Evolutionary conservation across 1,140 invertebrate species (phyloP), one percentile per base, ranked within the genome.

Genomic region (Diploscapter pachys): DNA sequence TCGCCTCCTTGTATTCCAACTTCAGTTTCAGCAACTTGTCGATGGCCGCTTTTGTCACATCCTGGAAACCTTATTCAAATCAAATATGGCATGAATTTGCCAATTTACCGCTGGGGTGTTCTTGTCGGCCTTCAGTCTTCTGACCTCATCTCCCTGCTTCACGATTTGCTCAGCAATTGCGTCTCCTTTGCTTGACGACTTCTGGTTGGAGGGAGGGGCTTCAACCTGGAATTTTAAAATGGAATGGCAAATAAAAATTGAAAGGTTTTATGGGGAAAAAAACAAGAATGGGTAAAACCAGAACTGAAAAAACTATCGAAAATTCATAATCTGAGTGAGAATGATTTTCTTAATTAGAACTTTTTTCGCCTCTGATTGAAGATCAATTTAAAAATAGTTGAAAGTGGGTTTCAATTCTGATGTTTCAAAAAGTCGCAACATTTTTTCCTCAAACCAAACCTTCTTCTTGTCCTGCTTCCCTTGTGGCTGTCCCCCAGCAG

Each of bases 1-100:
- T 70, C n/a, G 50, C 61, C 56, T 69, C 51, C 31, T 80, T 80
- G 72, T 70, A 80, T 9, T 74, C 63, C 57, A 68, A 69, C 69
- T 80, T 80, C 75, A 80, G 56, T 31, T 71, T n/a, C 51, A 80
- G 66, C 3, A 80, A 57, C 13, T 76, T 76, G 31, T 55, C 75
- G 59, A 80, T 80, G 31, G 78, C 78, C 4, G 9, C 77, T 63
- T 78, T 79, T 8, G 77, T 78, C 76, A 78, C 31, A 80, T 55
- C 3, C 48, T 71, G n/a, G 66, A 59, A 9, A 31, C 55, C 62
- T 31, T 54, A 51, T 68, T 68, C 50, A 11, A n/a, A 8, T 50
- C 9, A 9, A 65, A 65, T 49, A 50, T 49, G 31, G 0, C 9
- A 2, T 65, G 9, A 65, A 65, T 0, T 31, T 31, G 31, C 31